phyloP scores from a whole-genome alignment of 2,888 invertebrate genomes.

The Eristalis tenax region DNA sequence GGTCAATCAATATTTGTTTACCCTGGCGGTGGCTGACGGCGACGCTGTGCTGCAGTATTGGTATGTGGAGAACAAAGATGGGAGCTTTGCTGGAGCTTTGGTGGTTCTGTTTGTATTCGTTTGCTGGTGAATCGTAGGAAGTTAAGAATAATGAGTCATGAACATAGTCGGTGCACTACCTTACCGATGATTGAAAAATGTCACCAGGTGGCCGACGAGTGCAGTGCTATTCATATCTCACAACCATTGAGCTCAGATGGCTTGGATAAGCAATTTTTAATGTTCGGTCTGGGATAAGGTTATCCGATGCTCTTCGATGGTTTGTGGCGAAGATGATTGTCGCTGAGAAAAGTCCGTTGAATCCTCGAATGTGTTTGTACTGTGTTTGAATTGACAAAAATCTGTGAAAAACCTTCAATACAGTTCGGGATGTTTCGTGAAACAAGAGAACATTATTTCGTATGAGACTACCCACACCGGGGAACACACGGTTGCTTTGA shows the following conservation, averaged over 20 bases:
- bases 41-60: not conserved
- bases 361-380: no score
- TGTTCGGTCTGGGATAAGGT: not conserved
- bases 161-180: not conserved
- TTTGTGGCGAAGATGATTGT: not conserved
- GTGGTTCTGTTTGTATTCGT: not conserved
- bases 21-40: slow-evolving; percentile 31
- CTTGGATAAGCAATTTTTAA: not conserved
- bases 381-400: not conserved
- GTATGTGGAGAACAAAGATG: not conserved
- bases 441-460: no score
- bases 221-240: not conserved
- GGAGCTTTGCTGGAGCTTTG: slow-evolving; percentile 1
- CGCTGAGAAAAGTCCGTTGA: not conserved
- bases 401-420: no score
- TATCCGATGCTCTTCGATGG: not conserved
- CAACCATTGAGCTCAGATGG: not conserved
- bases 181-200: not conserved
- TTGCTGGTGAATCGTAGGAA: not conserved
- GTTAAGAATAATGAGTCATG: not conserved
- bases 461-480: no score
- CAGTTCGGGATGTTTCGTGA: no score
- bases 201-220: not conserved
- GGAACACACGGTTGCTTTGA: no score
- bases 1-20: slow-evolving; percentile 72